These are phyloP conservation scores for Rhinoderma darwinii DNA, from an alignment of 2,113 vertebrate genomes.

Conservation along the genomic window DNA sequence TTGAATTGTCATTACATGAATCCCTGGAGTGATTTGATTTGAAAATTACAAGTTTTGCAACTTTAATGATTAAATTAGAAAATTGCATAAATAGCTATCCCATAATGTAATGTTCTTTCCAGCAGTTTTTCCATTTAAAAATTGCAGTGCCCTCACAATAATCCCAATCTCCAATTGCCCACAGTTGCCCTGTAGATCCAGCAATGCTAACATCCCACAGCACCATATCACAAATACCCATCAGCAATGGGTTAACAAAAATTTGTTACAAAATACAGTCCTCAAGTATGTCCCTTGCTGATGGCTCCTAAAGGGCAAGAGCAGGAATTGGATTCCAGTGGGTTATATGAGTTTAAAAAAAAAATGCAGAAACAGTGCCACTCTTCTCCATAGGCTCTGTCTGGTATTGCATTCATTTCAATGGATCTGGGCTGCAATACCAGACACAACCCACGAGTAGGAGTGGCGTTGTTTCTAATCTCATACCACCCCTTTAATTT, in stretches of 20 bases:
- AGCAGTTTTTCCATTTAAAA: neutral
- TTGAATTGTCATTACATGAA: too few relatives aligned
- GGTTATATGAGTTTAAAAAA: too few relatives aligned
- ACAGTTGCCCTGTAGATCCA: neutral
- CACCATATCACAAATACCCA: neutral
- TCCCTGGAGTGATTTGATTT: too few relatives aligned
- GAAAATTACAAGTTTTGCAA: too few relatives aligned
- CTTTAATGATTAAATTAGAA: neutral
- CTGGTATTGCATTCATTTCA: conserved; percentile 6
- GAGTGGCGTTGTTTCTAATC: neutral
- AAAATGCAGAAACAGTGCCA: neutral
- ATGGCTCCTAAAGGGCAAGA: too few relatives aligned
- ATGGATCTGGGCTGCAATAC: too few relatives aligned
- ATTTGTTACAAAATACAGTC: too few relatives aligned
- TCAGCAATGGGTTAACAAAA: too few relatives aligned
- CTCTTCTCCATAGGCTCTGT: neutral
- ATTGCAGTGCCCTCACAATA: neutral
- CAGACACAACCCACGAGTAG: neutral
- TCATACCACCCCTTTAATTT: too few relatives aligned
- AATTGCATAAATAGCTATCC: neutral
- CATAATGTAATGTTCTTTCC: neutral
- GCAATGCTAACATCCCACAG: neutral
- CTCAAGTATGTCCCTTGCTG: too few relatives aligned
- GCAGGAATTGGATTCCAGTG: neutral
- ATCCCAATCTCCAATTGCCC: neutral